Base-by-base conservation (phyloP, 2,888 invertebrate species). In the Norana najaformis region DNA sequence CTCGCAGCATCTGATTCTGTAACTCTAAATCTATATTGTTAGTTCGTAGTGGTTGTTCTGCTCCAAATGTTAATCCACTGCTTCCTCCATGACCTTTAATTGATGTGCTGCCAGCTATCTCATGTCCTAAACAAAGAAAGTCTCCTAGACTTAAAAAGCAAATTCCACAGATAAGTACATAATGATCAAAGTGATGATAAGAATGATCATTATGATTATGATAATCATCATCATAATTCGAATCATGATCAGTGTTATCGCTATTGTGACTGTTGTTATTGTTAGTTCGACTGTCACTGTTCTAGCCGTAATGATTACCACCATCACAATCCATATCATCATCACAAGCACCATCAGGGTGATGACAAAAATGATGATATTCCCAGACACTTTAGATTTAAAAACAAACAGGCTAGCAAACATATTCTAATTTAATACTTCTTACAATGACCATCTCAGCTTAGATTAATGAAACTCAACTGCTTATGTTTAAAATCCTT, bases 21-120 rank as follows among this genome's bases (percentile, higher is more conserved):
- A 91, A 82, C 88, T 92, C 91, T 47, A 91, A 90, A 83, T 92
- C 92, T 89, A 90, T 91, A 82, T 91, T 91, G 47, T 92, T 91
- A 69, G 16, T 16, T 36, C 35, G 41, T 34, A 69, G 88, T 88
- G 37, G 91, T 0, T 36, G 85, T 85, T 85, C 36, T 4, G 85
- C 20, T 36, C 5, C 36, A 35, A 36, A 8, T 0, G 36, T 37
- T 13, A 85, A 36, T 36, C 35, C 85, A 85, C 36, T 36, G 35
- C 18, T 36, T 35, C 36, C 36, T 18, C 37, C 85, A 85, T 85
- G n/a, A 85, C 85, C 85, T 37, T 35, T 2, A 37, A 85, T 13
- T 36, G 36, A 85, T 37, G 8, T 23, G 35, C 35, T 85, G 36
- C 20, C 35, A 6, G 18, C 34, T 36, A 18, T 85, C 18, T 35